These are phyloP conservation scores for Ariolimax columbianus DNA, from an alignment of 2,888 invertebrate genomes.

Conservation along the genomic window DNA sequence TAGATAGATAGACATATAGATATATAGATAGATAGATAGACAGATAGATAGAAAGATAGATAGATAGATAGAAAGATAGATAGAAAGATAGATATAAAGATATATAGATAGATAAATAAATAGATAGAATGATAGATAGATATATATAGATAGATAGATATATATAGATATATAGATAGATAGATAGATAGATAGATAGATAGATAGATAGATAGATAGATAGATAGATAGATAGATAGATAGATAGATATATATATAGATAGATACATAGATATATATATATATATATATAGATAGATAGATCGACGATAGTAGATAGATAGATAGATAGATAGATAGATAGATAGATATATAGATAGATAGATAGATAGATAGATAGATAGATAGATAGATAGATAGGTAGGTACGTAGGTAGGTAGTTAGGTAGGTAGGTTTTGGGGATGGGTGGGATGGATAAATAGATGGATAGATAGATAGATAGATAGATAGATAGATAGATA, in stretches of 20 bases:
- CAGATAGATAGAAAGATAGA: too few relatives aligned
- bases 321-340: not conserved
- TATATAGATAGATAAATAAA: not conserved
- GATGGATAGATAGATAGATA: not conserved
- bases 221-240: not conserved
- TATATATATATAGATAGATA: not conserved
- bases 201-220: not conserved
- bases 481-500: not conserved
- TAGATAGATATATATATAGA: not conserved
- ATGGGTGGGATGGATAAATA: too few relatives aligned
- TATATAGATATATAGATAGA: not conserved
- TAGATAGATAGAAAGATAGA: not conserved
- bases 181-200: not conserved
- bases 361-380: not conserved
- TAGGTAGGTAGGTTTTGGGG: too few relatives aligned
- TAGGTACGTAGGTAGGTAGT: not conserved
- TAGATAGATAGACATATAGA: too few relatives aligned
- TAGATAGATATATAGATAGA: not conserved
- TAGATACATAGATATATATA: not conserved
- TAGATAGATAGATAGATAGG: not conserved
- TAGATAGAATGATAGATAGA: not conserved
- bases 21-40: too few relatives aligned
- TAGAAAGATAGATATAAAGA: not conserved
- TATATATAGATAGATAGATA: not conserved
- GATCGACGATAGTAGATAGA: too few relatives aligned